A percentile compares a stretch with the other conserved stretches of the same genome.
Evolutionary conservation across 1,140 invertebrate species (phyloP).

Genomic region (Agrypnia vestita): DNA sequence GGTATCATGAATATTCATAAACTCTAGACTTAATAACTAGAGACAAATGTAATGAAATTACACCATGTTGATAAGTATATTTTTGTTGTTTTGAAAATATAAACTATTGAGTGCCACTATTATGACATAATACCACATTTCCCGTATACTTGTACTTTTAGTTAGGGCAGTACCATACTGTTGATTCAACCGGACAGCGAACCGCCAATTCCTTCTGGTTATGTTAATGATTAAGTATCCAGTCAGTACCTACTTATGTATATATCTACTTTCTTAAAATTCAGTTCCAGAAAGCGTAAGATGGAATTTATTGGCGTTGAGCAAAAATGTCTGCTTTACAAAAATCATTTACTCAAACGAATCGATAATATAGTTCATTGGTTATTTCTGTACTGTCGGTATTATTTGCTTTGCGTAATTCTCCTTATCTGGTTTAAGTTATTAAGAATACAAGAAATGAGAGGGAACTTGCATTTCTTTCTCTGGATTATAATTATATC

Average conservation of each 20-base stretch:
- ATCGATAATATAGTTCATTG: no score
- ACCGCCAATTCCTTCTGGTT: slow-evolving; percentile 25
- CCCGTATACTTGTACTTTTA: no score
- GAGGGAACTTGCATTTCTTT: not conserved
- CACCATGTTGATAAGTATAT: no score
- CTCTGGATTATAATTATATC: not conserved
- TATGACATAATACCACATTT: no score
- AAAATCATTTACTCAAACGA: no score
- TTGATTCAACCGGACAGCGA: slow-evolving; percentile 16
- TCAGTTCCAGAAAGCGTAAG: not conserved
- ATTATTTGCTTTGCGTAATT: slow-evolving; percentile 8
- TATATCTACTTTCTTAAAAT: slow-evolving; percentile 15
- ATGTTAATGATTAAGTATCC: slow-evolving; percentile 29
- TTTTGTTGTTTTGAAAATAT: no score
- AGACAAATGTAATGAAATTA: not conserved
- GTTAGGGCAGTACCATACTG: no score
- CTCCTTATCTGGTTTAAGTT: not conserved
- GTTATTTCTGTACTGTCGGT: no score
- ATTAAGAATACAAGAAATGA: not conserved
- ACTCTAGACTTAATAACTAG: not conserved
- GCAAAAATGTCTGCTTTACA: no score
- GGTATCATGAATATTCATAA: slow-evolving; percentile 21
- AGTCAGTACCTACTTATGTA: not conserved
- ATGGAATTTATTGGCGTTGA: not conserved
- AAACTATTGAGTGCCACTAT: no score